Conservation (phyloP, 1,140 invertebrate genomes). For the Steinernema feltiae region DNA sequence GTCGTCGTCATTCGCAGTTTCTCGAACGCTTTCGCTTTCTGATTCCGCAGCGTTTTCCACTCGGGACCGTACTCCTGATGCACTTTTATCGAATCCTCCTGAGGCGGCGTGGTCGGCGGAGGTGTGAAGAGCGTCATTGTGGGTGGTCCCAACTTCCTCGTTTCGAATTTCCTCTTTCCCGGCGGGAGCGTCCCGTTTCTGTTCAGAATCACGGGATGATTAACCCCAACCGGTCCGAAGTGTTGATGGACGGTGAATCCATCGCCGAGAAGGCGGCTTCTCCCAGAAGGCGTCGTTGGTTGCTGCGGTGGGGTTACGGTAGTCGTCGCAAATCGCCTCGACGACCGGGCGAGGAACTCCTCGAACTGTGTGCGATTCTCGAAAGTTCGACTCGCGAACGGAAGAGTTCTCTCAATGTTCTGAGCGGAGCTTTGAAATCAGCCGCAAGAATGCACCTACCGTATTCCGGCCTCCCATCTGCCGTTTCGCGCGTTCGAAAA, state of each 20-base stretch:
- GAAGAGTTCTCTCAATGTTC: constrained; percentile 30
- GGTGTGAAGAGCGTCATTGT: constrained; percentile 38
- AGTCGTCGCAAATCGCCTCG: constrained; percentile 20
- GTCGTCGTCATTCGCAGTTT: constrained; percentile 38
- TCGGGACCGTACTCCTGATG: constrained; percentile 13
- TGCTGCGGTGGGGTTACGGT: background rate
- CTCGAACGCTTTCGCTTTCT: constrained; percentile 51
- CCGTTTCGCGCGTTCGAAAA: constrained; percentile 17
- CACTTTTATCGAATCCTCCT: constrained; percentile 9
- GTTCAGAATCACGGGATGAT: constrained; percentile 48
- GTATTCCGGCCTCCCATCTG: constrained; percentile 35
- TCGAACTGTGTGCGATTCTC: constrained; percentile 23
- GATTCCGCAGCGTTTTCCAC: background rate
- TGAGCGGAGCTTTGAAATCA: constrained; percentile 9
- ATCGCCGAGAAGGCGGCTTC: background rate
- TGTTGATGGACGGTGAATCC: constrained; percentile 27
- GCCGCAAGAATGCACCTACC: constrained; percentile 16
- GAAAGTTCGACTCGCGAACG: constrained; percentile 29
- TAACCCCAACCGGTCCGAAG: constrained; percentile 47
- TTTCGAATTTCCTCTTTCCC: constrained; percentile 35
- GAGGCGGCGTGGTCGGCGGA: constrained; percentile 21
- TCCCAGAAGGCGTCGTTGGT: background rate
- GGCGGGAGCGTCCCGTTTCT: constrained; percentile 40
- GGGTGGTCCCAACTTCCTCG: constrained; percentile 45
- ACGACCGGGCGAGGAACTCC: constrained; percentile 22